Conservation (phyloP, 2,888 invertebrate species). For the Subacronicta megacephala region DNA sequence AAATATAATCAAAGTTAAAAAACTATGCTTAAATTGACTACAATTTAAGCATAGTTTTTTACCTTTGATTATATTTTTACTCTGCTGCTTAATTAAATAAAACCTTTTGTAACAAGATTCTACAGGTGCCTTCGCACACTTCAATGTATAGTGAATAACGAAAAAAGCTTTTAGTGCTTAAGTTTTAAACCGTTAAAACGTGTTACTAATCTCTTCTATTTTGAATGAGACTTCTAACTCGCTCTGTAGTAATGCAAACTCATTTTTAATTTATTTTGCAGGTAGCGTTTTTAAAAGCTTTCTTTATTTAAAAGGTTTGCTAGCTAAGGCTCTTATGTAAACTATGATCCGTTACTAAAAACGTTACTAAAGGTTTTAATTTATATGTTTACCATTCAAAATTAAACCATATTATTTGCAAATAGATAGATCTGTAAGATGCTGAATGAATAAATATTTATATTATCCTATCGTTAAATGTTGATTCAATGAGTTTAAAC, state of each 20-base stretch:
- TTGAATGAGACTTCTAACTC: constrained; percentile 43
- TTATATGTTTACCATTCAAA: too few relatives aligned
- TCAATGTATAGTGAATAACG: constrained; percentile 24
- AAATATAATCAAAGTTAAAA: too few relatives aligned
- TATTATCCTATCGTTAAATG: too few relatives aligned
- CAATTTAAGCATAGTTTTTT: too few relatives aligned
- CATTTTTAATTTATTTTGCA: constrained; percentile 29
- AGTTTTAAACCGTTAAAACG: constrained; percentile 41
- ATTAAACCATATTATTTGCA: too few relatives aligned
- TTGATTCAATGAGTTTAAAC: too few relatives aligned
- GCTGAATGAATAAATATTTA: too few relatives aligned
- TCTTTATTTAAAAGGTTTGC: constrained; percentile 24
- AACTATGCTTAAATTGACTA: too few relatives aligned
- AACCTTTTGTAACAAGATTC: neutral
- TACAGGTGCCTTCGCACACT: neutral
- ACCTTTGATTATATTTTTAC: too few relatives aligned
- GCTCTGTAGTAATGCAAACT: constrained; percentile 22
- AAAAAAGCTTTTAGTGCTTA: constrained; percentile 34
- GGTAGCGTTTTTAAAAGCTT: constrained; percentile 11
- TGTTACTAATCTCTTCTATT: constrained; percentile 41
- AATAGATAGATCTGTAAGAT: too few relatives aligned
- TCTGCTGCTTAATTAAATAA: neutral
- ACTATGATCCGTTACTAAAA: neutral
- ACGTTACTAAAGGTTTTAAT: too few relatives aligned
- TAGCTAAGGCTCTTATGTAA: too few relatives aligned